phyloP scores from a whole-genome alignment of 1,140 invertebrate genomes.

The Marisa cornuarietis region DNA sequence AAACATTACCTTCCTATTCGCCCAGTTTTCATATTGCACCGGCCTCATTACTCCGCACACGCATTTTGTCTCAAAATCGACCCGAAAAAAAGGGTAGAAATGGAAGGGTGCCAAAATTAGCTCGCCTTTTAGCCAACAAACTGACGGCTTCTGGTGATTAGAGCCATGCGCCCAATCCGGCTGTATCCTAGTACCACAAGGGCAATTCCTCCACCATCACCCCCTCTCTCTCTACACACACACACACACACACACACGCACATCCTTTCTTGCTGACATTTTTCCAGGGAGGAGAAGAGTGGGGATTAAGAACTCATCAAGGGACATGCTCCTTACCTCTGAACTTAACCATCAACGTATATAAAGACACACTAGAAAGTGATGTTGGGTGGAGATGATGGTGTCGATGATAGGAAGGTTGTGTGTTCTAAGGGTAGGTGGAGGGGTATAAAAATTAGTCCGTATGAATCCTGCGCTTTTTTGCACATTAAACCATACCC shows the following conservation, averaged over 20 bases:
- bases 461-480: too few relatives aligned
- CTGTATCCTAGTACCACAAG: not conserved
- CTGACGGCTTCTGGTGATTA: not conserved
- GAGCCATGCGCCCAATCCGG: not conserved
- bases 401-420: too few relatives aligned
- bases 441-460: too few relatives aligned
- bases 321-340: too few relatives aligned
- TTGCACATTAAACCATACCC: too few relatives aligned
- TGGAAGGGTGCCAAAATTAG: not conserved
- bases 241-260: too few relatives aligned
- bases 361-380: too few relatives aligned
- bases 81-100: not conserved
- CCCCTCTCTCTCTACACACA: too few relatives aligned
- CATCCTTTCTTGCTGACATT: not conserved
- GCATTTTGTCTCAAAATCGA: constrained; percentile 6
- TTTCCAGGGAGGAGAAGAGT: not conserved
- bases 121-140: not conserved
- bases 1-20: constrained; percentile 14
- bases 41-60: not conserved
- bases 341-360: too few relatives aligned
- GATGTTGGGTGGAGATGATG: too few relatives aligned
- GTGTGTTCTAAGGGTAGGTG: too few relatives aligned
- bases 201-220: too few relatives aligned
- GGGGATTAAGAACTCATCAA: not conserved
- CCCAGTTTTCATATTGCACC: constrained; percentile 6